These are phyloP conservation scores for Agonopterix alstromeriana DNA, from an alignment of 2,888 invertebrate genomes.

Conservation along the genomic window DNA sequence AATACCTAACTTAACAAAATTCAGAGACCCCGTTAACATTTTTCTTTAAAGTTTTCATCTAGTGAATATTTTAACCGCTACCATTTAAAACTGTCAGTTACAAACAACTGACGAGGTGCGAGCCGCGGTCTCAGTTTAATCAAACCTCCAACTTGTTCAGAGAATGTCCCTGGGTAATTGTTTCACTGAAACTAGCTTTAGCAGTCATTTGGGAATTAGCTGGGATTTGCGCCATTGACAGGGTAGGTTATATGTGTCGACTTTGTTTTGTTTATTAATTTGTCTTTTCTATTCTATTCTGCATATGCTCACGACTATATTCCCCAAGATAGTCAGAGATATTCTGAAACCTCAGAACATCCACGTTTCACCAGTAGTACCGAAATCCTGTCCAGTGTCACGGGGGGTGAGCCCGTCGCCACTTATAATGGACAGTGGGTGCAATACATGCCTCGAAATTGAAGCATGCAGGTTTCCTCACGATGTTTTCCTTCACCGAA, in stretches of 20 bases:
- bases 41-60: not conserved
- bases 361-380: no score
- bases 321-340: no score
- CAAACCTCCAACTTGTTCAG: conserved; percentile 45
- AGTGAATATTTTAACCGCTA: not conserved
- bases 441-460: no score
- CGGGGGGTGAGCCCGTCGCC: no score
- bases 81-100: conserved; percentile 21
- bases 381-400: no score
- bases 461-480: no score
- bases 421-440: no score
- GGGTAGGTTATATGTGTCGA: not conserved
- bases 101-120: conserved; percentile 33
- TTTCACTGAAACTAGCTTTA: conserved; percentile 32
- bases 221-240: conserved; percentile 19
- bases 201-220: conserved; percentile 25
- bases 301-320: no score
- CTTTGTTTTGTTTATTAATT: no score
- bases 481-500: no score
- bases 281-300: no score
- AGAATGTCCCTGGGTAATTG: conserved; percentile 42
- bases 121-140: conserved; percentile 45
- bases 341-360: no score
- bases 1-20: not conserved
- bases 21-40: not conserved